A percentile compares a stretch with the other conserved stretches of the same genome.
phyloP scores from a whole-genome alignment of 53 echinoderm and acorn worm genomes.

The Crossaster papposus region DNA sequence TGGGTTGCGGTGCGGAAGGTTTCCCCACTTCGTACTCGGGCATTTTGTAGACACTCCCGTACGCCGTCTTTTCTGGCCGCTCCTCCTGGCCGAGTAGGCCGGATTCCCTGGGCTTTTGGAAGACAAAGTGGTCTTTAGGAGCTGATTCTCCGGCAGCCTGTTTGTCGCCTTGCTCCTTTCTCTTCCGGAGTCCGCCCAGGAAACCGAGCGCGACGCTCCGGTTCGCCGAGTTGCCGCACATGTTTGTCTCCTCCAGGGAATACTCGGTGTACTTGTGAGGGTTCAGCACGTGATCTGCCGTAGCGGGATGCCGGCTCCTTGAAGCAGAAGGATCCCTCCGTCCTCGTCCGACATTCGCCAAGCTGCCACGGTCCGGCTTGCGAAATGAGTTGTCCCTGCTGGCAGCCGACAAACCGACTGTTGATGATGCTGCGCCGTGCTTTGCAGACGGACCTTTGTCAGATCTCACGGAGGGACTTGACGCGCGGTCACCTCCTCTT shows the following conservation, averaged over 20 bases:
- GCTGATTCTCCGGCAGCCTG: constrained; percentile 17
- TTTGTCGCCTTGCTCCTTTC: constrained; percentile 49
- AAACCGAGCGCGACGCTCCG: constrained; percentile 77
- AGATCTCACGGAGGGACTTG: not conserved
- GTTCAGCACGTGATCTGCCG: constrained; percentile 71
- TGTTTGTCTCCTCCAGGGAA: constrained; percentile 76
- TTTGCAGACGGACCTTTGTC: not conserved
- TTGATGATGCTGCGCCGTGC: not conserved
- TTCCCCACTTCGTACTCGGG: constrained; percentile 75
- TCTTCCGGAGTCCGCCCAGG: constrained; percentile 69
- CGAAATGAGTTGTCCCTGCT: not conserved
- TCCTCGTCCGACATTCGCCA: not conserved
- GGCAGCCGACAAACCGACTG: not conserved
- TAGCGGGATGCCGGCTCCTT: constrained; percentile 9
- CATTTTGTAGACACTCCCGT: constrained; percentile 78
- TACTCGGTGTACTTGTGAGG: constrained; percentile 81
- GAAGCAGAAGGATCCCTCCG: not conserved
- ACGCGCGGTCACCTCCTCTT: not conserved
- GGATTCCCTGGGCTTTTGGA: constrained; percentile 65
- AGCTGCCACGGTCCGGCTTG: constrained; percentile 9
- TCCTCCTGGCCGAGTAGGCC: not conserved
- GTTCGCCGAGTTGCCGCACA: constrained; percentile 73
- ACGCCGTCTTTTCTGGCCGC: constrained; percentile 18
- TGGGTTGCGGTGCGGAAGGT: not conserved
- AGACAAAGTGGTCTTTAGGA: constrained; percentile 57